phyloP scores from a whole-genome alignment of 2,113 vertebrate species.

The Camelus dromedarius region DNA sequence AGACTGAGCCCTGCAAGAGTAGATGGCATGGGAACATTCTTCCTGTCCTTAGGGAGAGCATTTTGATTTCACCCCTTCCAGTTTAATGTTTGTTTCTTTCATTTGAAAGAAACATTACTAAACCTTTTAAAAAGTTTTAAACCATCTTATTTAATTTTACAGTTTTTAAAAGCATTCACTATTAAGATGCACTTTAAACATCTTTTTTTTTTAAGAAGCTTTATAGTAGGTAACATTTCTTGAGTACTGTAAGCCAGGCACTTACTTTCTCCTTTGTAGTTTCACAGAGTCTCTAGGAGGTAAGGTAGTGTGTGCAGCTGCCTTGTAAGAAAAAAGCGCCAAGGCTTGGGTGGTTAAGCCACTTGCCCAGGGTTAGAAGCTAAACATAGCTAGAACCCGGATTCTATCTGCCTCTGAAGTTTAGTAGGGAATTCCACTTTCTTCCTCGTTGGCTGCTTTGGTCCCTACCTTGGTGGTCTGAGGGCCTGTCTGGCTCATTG shows the following conservation, averaged over 20 bases:
- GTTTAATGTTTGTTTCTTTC: neutral
- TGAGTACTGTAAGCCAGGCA: neutral
- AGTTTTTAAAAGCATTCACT: neutral
- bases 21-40: constrained; percentile 75
- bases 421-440: neutral
- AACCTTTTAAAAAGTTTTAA: constrained; percentile 63
- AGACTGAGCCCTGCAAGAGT: neutral
- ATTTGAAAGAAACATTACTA: constrained; percentile 38
- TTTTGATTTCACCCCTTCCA: constrained; percentile 23
- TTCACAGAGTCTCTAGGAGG: neutral
- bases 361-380: neutral
- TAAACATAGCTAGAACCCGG: neutral
- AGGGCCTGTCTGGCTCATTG: neutral
- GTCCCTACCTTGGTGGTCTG: neutral
- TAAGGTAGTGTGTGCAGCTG: neutral
- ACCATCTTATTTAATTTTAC: neutral
- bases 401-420: neutral
- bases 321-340: neutral
- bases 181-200: neutral
- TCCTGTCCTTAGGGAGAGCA: neutral
- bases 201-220: neutral
- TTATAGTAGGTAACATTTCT: neutral
- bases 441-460: neutral
- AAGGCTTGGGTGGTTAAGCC: neutral
- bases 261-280: neutral